Conservation (phyloP, 2,888 invertebrate species). For the Pandemis cinnamomeana region DNA sequence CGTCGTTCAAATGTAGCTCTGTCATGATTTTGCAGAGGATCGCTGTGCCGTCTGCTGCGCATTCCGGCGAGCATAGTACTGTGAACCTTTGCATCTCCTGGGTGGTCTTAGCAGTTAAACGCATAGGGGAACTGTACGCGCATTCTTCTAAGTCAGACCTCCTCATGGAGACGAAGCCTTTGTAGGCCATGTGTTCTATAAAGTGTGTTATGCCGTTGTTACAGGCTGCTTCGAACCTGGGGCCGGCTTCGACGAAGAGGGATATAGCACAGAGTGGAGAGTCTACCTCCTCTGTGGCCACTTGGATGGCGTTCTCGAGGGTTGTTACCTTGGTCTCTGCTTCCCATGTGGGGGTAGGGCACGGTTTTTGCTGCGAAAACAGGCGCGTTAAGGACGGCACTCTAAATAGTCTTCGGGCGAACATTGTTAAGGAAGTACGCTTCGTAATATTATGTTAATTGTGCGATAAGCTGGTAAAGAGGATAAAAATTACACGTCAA, state of each 20-base stretch:
- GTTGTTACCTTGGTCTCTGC: slow-evolving; percentile 44
- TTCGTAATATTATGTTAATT: neutral
- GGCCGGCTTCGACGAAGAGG: slow-evolving; percentile 62
- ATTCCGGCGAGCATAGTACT: slow-evolving; percentile 49
- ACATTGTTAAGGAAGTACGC: neutral
- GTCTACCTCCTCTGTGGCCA: slow-evolving; percentile 59
- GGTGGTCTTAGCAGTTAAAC: slow-evolving; percentile 57
- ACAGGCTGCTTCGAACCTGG: slow-evolving; percentile 62
- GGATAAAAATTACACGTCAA: neutral
- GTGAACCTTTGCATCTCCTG: slow-evolving; percentile 67
- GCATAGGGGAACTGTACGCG: slow-evolving; percentile 51
- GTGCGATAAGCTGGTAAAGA: neutral
- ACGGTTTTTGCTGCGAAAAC: neutral
- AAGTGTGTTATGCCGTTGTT: slow-evolving; percentile 71
- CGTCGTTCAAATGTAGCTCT: slow-evolving; percentile 53
- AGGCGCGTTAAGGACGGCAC: neutral
- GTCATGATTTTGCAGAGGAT: slow-evolving; percentile 55
- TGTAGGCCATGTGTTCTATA: slow-evolving; percentile 70
- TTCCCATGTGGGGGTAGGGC: neutral
- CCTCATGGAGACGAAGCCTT: slow-evolving; percentile 55
- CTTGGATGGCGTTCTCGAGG: slow-evolving; percentile 62
- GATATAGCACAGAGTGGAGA: slow-evolving; percentile 59
- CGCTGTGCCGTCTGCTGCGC: slow-evolving; percentile 47
- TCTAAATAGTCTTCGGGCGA: neutral
- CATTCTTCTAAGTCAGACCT: slow-evolving; percentile 50